Evolutionary conservation across 64 coral and sea anemone species (phyloP).

Genomic region (Actinia tenebrosa): DNA sequence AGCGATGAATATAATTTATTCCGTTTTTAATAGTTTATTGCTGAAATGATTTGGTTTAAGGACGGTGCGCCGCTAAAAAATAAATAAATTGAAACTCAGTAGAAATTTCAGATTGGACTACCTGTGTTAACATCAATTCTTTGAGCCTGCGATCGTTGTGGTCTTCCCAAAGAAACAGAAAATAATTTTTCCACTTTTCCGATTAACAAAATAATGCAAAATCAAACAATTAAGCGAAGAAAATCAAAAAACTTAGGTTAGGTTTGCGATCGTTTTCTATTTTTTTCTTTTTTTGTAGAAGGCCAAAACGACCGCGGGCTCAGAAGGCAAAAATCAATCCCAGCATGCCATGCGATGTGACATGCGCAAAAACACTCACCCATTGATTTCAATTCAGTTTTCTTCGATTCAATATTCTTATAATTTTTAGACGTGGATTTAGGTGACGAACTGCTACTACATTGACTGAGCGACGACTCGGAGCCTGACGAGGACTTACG

Average conservation of each 20-base stretch:
- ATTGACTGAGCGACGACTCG: conserved; percentile 75
- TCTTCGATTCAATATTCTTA: conserved; percentile 1
- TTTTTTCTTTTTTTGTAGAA: background rate
- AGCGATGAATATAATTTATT: background rate
- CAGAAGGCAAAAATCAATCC: background rate
- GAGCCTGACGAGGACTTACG: conserved; percentile 66
- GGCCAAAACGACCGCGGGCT: background rate
- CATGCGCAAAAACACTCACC: background rate
- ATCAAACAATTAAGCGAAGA: no score
- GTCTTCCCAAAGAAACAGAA: no score
- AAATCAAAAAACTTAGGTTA: no score
- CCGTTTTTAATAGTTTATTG: background rate
- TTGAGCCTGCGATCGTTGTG: no score
- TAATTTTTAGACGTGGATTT: conserved; percentile 39
- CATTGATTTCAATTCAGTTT: background rate
- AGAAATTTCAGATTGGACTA: no score
- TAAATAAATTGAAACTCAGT: no score
- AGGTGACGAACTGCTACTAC: conserved; percentile 70
- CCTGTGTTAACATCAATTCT: no score
- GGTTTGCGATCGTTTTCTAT: no score
- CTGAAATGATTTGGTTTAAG: background rate
- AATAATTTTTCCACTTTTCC: no score
- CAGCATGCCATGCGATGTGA: background rate
- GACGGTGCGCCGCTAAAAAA: no score
- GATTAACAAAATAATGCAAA: no score